phyloP scores from a whole-genome alignment of 2,113 vertebrate genomes.

The Pseudorhombus dupliciocellatus region DNA sequence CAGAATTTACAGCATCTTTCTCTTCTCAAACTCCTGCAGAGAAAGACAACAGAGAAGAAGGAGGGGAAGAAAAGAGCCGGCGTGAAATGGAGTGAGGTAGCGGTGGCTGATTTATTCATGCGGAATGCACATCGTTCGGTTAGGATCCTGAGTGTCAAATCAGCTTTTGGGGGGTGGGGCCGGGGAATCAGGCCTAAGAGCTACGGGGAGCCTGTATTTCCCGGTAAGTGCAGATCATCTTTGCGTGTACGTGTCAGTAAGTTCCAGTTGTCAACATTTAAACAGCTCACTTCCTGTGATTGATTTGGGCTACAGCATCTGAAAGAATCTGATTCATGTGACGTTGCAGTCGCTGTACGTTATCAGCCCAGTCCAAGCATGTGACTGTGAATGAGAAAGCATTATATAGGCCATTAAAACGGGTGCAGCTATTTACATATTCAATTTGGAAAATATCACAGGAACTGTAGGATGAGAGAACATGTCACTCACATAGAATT shows the following conservation, averaged over 20 bases:
- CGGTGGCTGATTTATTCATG: conserved; percentile 71
- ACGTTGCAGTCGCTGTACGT: conserved; percentile 37
- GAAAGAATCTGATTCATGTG: conserved; percentile 50
- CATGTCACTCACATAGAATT: conserved; percentile 64
- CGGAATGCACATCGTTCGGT: conserved; percentile 61
- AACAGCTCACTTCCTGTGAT: conserved; percentile 56
- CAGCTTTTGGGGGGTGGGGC: conserved; percentile 19
- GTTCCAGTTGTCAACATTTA: conserved; percentile 55
- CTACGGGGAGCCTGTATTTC: conserved; percentile 36
- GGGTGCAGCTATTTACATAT: conserved; percentile 77
- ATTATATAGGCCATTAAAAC: conserved; percentile 70
- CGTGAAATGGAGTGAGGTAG: conserved; percentile 37
- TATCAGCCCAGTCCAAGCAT: conserved; percentile 58
- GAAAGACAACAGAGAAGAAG: conserved; percentile 46
- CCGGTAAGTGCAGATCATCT: conserved; percentile 45
- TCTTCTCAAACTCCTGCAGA: conserved; percentile 85
- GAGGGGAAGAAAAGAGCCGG: conserved; percentile 28
- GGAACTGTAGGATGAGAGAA: conserved; percentile 72
- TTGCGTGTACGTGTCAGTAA: conserved; percentile 23
- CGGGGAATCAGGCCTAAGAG: conserved; percentile 10
- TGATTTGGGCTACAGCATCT: conserved; percentile 30
- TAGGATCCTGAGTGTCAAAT: conserved; percentile 64
- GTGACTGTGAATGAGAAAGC: conserved; percentile 65
- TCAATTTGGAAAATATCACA: conserved; percentile 74
- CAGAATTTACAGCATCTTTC: conserved; percentile 81